Conservation (phyloP, 1,140 invertebrate species). For the Drosophila santomea region DNA sequence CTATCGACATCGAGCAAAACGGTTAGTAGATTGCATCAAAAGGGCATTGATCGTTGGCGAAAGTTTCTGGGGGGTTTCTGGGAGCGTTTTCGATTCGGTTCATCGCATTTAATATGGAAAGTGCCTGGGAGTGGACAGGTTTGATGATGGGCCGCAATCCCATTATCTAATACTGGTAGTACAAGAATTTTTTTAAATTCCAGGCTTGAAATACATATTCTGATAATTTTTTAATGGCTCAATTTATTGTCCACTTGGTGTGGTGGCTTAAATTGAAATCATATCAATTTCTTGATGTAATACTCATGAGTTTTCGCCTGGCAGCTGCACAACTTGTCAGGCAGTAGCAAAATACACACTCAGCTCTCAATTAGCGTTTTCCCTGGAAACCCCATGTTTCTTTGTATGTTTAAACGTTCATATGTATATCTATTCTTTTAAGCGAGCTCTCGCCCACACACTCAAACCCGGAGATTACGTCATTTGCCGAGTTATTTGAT, state of each 20-base stretch:
- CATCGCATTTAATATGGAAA: conserved; percentile 29
- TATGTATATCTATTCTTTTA: conserved; percentile 8
- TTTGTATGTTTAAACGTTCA: neutral
- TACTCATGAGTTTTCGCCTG: conserved; percentile 15
- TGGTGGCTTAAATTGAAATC: conserved; percentile 7
- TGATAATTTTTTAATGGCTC: neutral
- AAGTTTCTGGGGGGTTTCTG: conserved; percentile 38
- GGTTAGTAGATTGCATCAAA: conserved; percentile 42
- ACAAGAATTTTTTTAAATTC: neutral
- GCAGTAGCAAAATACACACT: conserved; percentile 14
- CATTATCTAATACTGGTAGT: conserved; percentile 8
- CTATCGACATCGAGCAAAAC: conserved; percentile 28
- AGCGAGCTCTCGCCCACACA: conserved; percentile 18
- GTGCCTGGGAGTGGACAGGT: conserved; percentile 21
- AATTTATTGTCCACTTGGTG: conserved; percentile 15
- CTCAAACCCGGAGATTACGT: conserved; percentile 47
- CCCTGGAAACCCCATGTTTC: conserved; percentile 38
- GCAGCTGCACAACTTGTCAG: conserved; percentile 10
- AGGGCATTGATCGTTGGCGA: conserved; percentile 71
- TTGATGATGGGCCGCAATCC: conserved; percentile 4
- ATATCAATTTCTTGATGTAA: conserved; percentile 18
- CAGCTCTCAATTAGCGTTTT: conserved; percentile 78
- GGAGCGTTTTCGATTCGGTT: conserved; percentile 15
- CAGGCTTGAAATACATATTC: too few relatives aligned
- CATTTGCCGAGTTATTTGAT: conserved; percentile 75